Percentiles rank a stretch among this genome's conserved stretches.
phyloP scores from a whole-genome alignment of 2,888 invertebrate genomes.

The Dynastes tityus region DNA sequence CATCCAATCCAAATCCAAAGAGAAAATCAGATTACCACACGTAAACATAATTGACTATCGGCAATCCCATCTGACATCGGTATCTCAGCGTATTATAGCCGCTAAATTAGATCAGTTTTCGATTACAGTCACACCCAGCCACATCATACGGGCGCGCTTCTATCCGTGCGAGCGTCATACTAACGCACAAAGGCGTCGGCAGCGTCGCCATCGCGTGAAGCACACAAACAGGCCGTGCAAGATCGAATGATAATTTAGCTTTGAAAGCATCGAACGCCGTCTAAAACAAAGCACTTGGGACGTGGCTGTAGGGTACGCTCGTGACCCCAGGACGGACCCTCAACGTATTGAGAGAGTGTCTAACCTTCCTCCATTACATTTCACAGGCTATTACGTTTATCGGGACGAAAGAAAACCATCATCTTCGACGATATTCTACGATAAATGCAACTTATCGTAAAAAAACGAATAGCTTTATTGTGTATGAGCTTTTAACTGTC shows the following conservation, averaged over 20 bases:
- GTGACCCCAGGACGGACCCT: conserved; percentile 24
- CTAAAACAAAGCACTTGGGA: conserved; percentile 43
- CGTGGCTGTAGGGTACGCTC: conserved; percentile 35
- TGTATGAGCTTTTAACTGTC: conserved; percentile 4
- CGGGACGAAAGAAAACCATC: conserved; percentile 19
- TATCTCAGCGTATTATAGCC: conserved; percentile 30
- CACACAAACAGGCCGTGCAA: conserved; percentile 2
- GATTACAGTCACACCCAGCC: conserved; percentile 15
- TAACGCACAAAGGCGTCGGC: background rate
- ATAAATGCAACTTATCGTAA: conserved; percentile 21
- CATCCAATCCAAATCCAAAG: too few species aligned
- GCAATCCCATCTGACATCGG: conserved; percentile 37
- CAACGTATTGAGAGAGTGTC: conserved; percentile 36
- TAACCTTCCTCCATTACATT: conserved; percentile 41
- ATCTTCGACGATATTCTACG: conserved; percentile 41
- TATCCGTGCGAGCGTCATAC: background rate
- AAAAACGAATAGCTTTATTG: conserved; percentile 21
- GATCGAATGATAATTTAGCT: conserved; percentile 45
- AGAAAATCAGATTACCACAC: conserved; percentile 32
- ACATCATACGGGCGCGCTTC: background rate
- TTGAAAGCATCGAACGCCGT: conserved; percentile 39
- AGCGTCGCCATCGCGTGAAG: background rate
- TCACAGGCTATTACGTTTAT: conserved; percentile 46
- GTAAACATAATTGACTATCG: conserved; percentile 40
- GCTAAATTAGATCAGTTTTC: conserved; percentile 38